Conservation (phyloP, 2,888 invertebrate genomes). For the Phalera bucephala region DNA sequence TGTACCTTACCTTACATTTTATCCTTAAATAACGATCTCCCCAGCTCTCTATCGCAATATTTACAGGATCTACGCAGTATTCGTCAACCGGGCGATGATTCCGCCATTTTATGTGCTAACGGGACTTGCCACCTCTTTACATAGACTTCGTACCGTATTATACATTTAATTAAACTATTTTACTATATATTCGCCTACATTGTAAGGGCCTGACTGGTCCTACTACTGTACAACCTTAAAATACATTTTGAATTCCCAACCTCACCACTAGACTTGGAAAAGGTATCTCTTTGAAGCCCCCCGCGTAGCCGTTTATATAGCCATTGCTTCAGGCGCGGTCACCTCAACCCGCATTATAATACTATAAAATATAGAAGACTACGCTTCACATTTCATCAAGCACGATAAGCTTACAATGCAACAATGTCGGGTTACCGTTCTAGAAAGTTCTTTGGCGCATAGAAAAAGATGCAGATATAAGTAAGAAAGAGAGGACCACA, state of each 20-base stretch:
- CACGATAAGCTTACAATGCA: constrained; percentile 4
- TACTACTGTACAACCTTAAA: constrained; percentile 34
- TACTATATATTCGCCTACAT: constrained; percentile 40
- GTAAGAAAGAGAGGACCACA: constrained; percentile 16
- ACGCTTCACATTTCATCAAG: constrained; percentile 1
- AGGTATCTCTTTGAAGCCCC: constrained; percentile 40
- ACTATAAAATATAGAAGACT: constrained; percentile 16
- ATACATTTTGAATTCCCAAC: constrained; percentile 39
- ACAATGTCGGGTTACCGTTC: constrained; percentile 39
- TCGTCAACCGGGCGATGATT: constrained; percentile 65
- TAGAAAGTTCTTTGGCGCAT: constrained; percentile 42
- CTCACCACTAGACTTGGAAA: constrained; percentile 52
- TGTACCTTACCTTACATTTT: constrained; percentile 55
- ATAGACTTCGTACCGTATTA: constrained; percentile 27
- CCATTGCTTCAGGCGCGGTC: constrained; percentile 22
- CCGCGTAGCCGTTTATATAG: constrained; percentile 43
- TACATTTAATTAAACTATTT: constrained; percentile 40
- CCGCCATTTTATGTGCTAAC: constrained; percentile 58
- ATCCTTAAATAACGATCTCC: constrained; percentile 40
- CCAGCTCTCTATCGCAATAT: constrained; percentile 32
- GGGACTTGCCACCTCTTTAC: constrained; percentile 45
- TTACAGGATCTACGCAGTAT: constrained; percentile 45
- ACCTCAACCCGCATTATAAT: constrained; percentile 26
- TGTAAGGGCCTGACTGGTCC: constrained; percentile 38
- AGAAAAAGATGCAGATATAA: constrained; percentile 30